Percentiles rank a stretch among this genome's conserved stretches.
Evolutionary conservation across 1,140 invertebrate species (phyloP).

Genomic region (Hyphantria cunea): DNA sequence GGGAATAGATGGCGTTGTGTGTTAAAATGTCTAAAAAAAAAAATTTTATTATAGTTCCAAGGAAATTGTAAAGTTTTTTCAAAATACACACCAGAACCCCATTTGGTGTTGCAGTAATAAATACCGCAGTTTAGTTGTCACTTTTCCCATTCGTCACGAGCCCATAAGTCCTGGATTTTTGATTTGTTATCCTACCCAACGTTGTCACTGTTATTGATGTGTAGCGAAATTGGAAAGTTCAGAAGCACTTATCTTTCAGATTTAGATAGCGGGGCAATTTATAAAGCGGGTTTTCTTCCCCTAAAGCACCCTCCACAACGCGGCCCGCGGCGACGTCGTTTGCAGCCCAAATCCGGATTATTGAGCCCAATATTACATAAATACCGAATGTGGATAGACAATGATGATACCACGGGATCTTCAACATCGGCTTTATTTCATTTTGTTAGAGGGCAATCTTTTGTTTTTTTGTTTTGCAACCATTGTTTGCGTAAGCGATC

Average conservation of each 20-base stretch:
- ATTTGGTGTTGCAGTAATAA: conserved; percentile 18
- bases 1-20: no score
- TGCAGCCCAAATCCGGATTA: conserved; percentile 19
- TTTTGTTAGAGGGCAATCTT: conserved; percentile 21
- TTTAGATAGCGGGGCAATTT: conserved; percentile 79
- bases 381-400: conserved; percentile 27
- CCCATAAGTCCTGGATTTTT: conserved; percentile 60
- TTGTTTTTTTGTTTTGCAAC: conserved; percentile 1
- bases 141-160: conserved; percentile 46
- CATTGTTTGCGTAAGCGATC: neutral
- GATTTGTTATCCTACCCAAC: conserved; percentile 67
- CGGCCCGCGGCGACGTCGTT: conserved; percentile 20
- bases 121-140: conserved; percentile 23
- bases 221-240: conserved; percentile 79
- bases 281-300: conserved; percentile 71
- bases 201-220: conserved; percentile 78
- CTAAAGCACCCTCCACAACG: conserved; percentile 62
- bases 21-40: no score
- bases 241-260: conserved; percentile 77
- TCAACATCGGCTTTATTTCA: conserved; percentile 19
- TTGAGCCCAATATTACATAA: conserved; percentile 29
- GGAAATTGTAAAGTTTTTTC: no score
- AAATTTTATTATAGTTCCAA: no score
- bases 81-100: no score
- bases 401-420: conserved; percentile 16